Conservation (phyloP, 1,140 invertebrate genomes). For the Chelonus insularis region DNA sequence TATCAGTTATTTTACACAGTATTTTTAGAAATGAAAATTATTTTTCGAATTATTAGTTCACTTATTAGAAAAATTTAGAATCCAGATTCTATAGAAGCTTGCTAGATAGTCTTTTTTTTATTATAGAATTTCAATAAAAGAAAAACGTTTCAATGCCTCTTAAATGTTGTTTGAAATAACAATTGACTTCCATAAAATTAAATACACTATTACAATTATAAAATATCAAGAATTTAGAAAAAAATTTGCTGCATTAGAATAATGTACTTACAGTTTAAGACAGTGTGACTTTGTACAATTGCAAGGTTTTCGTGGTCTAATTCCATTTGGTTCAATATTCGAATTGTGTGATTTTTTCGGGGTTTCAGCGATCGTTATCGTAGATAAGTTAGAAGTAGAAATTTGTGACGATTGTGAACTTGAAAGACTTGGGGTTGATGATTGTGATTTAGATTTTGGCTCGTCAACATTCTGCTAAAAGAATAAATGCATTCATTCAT, state of each 20-base stretch:
- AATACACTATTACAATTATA: neutral
- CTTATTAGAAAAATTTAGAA: neutral
- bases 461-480: constrained; percentile 39
- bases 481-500: no score
- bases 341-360: constrained; percentile 43
- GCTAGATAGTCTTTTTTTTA: constrained; percentile 35
- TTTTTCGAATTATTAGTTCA: no score
- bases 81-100: constrained; percentile 17
- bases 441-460: constrained; percentile 45
- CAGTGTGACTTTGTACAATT: constrained; percentile 99
- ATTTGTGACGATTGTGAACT: constrained; percentile 48
- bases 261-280: constrained; percentile 88
- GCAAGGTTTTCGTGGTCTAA: constrained; percentile 88
- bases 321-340: constrained; percentile 67
- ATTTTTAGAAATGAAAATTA: no score
- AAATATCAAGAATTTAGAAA: constrained; percentile 17
- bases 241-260: constrained; percentile 15
- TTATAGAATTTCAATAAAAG: constrained; percentile 37
- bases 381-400: constrained; percentile 42
- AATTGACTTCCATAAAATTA: constrained; percentile 13
- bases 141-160: constrained; percentile 31
- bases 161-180: constrained; percentile 4
- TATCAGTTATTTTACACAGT: no score
- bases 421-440: constrained; percentile 44
- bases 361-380: constrained; percentile 37